A percentile compares a stretch with the other conserved stretches of the same genome.
These are phyloP conservation scores for Drosophila tropicalis DNA, from an alignment of 1,140 invertebrate genomes.

Conservation along the genomic window DNA sequence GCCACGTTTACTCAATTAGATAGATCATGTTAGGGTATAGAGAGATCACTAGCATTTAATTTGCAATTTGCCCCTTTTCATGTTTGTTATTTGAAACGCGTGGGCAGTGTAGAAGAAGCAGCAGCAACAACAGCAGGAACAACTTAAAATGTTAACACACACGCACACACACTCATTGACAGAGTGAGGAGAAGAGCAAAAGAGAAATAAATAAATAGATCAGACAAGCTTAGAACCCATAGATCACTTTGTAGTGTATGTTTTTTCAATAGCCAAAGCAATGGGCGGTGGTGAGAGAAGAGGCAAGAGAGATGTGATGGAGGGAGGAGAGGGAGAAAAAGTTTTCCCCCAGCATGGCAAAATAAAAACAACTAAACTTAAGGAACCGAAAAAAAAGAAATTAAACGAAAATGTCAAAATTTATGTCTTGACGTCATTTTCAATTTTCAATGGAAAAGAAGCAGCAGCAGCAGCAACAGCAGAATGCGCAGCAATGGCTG, in stretches of 20 bases:
- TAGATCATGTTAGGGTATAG: neutral
- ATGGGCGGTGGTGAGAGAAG: neutral
- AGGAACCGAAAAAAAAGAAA: constrained; percentile 18
- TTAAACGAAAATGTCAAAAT: constrained; percentile 71
- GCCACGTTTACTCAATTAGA: too few relatives aligned
- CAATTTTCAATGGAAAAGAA: neutral
- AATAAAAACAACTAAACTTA: constrained; percentile 2
- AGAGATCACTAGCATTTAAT: constrained; percentile 18
- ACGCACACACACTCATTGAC: constrained; percentile 24
- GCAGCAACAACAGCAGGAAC: constrained; percentile 55
- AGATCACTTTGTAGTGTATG: constrained; percentile 18
- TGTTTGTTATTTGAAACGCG: constrained; percentile 58
- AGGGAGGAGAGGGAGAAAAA: neutral
- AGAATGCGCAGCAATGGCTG: neutral
- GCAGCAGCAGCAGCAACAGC: neutral
- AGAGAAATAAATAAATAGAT: constrained; percentile 21
- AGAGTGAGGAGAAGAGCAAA: constrained; percentile 27
- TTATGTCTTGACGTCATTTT: constrained; percentile 75
- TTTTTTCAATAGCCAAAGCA: constrained; percentile 8
- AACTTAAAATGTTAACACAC: constrained; percentile 68
- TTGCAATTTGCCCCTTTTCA: neutral
- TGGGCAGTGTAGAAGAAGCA: constrained; percentile 53
- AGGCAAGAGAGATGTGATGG: neutral
- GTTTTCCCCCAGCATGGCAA: constrained; percentile 10
- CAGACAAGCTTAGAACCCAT: constrained; percentile 29